A percentile compares a stretch with the other conserved stretches of the same genome.
phyloP scores from a whole-genome alignment of 2,888 invertebrate genomes.

The Harpagoxenus sublaevis region DNA sequence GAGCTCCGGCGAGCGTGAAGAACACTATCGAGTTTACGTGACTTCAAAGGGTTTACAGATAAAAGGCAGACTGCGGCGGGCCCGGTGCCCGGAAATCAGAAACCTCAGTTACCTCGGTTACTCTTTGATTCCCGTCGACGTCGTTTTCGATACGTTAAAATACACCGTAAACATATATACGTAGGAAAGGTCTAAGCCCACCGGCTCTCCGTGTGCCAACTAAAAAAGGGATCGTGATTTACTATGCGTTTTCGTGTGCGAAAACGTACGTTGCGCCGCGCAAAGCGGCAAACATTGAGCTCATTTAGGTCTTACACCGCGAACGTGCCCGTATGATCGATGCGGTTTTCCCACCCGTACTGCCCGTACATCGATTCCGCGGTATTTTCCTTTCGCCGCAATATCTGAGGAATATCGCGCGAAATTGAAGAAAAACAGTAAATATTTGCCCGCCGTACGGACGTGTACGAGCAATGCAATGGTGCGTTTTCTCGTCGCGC shows the following conservation, averaged over 20 bases:
- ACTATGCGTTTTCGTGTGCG: conserved; percentile 8
- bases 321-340: conserved; percentile 41
- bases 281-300: conserved; percentile 40
- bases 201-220: not conserved
- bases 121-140: conserved; percentile 37
- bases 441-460: conserved; percentile 31
- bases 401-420: conserved; percentile 34
- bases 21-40: conserved; percentile 52
- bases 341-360: not conserved
- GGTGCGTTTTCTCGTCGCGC: conserved; percentile 37
- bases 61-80: conserved; percentile 26
- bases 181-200: not conserved
- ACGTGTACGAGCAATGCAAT: conserved; percentile 14
- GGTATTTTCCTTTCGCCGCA: conserved; percentile 31
- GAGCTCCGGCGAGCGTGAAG: conserved; percentile 5
- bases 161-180: not conserved
- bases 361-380: conserved; percentile 17
- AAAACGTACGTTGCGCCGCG: not conserved
- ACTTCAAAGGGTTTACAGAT: conserved; percentile 38
- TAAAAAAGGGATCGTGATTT: not conserved
- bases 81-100: conserved; percentile 38
- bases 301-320: conserved; percentile 26
- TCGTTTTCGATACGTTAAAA: conserved; percentile 22
- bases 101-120: conserved; percentile 39
- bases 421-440: conserved; percentile 52